phyloP scores from a whole-genome alignment of 2,888 invertebrate species.

The Tyria jacobaeae region DNA sequence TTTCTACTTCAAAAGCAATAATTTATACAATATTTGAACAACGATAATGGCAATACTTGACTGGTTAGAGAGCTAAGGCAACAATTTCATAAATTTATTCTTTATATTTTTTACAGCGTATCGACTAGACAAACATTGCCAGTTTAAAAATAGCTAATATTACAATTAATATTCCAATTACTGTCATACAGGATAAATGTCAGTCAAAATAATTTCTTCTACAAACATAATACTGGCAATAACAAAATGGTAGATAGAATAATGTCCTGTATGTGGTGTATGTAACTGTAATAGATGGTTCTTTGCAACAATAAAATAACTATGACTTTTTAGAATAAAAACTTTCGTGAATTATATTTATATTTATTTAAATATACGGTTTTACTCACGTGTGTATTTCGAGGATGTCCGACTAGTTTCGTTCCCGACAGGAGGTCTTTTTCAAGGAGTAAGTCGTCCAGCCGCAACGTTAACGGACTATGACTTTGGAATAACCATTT shows the following conservation, averaged over 20 bases:
- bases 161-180: not conserved
- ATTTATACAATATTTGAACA: slow-evolving; percentile 38
- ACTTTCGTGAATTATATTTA: too few species aligned
- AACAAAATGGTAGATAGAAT: not conserved
- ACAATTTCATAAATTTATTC: too few species aligned
- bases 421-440: too few species aligned
- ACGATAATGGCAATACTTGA: slow-evolving; percentile 36
- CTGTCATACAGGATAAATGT: not conserved
- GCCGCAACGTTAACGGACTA: too few species aligned
- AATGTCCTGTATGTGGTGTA: too few species aligned
- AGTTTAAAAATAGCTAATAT: slow-evolving; percentile 1
- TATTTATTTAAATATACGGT: too few species aligned
- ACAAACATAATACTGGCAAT: not conserved
- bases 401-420: too few species aligned
- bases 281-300: not conserved
- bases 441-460: too few species aligned
- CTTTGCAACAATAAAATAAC: not conserved
- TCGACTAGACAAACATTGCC: slow-evolving; percentile 24
- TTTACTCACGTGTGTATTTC: too few species aligned
- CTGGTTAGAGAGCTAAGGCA: slow-evolving; percentile 37
- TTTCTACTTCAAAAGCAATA: slow-evolving; percentile 31
- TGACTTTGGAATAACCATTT: too few species aligned
- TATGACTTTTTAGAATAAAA: not conserved
- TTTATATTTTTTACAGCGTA: slow-evolving; percentile 17
- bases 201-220: not conserved